A percentile compares a stretch with the other conserved stretches of the same genome.
phyloP scores from a whole-genome alignment of 2,888 invertebrate species.

The Melanargia galathea region DNA sequence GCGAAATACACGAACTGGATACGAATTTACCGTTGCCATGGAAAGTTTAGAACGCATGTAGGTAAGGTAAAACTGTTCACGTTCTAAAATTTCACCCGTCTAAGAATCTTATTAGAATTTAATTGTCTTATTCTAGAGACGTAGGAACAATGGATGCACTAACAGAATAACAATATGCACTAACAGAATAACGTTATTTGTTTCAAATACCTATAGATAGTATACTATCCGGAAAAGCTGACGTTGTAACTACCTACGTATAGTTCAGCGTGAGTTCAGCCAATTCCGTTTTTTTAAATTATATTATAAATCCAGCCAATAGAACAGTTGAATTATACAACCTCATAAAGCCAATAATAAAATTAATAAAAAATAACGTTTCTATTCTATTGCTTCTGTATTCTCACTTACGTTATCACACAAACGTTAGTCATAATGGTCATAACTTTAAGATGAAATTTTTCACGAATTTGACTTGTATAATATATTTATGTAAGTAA shows the following conservation, averaged over 20 bases:
- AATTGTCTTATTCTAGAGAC: slow-evolving; percentile 43
- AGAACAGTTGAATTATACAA: no score
- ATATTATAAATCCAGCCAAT: no score
- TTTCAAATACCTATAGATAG: not conserved
- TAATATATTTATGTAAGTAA: no score
- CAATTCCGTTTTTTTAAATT: no score
- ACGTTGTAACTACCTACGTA: not conserved
- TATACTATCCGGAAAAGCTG: not conserved
- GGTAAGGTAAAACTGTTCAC: slow-evolving; percentile 52
- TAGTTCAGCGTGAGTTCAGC: no score
- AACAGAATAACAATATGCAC: slow-evolving; percentile 5
- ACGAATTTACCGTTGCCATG: slow-evolving; percentile 68
- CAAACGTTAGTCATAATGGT: not conserved
- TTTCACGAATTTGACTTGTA: no score
- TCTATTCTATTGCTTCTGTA: not conserved
- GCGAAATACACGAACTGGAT: slow-evolving; percentile 51
- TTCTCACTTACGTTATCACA: not conserved
- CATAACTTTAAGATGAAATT: not conserved
- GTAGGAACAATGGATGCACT: slow-evolving; percentile 10
- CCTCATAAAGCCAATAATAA: not conserved
- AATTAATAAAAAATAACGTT: not conserved
- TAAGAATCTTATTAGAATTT: slow-evolving; percentile 65
- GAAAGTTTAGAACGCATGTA: slow-evolving; percentile 62
- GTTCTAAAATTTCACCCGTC: slow-evolving; percentile 55
- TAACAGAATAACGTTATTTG: not conserved